Evolutionary conservation across 1,140 invertebrate species (phyloP).

Genomic region (Drosophila pseudoobscura): DNA sequence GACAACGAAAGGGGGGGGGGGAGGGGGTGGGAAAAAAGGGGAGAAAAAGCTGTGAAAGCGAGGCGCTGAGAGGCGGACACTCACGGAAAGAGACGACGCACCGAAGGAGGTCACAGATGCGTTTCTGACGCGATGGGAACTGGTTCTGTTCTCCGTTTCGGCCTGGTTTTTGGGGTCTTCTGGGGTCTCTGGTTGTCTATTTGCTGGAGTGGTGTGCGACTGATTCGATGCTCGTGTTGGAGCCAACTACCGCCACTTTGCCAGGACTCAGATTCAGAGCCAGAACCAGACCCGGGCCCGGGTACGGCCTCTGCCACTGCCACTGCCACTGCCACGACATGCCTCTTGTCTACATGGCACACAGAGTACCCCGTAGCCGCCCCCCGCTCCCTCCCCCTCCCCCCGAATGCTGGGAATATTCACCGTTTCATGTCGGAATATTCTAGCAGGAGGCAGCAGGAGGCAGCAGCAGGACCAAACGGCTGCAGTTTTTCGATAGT

Average conservation of each 20-base stretch:
- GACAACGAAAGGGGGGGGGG: too few species aligned
- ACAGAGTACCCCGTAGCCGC: too few species aligned
- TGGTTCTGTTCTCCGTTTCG: constrained; percentile 19
- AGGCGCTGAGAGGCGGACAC: constrained; percentile 23
- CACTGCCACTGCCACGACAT: too few species aligned
- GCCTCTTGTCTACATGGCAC: too few species aligned
- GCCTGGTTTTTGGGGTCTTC: too few species aligned
- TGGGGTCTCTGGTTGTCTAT: neutral
- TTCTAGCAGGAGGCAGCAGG: constrained; percentile 2
- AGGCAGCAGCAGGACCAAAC: neutral
- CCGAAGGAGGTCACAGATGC: constrained; percentile 42
- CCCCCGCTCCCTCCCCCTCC: neutral
- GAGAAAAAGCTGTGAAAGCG: constrained; percentile 4
- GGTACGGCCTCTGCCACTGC: constrained; percentile 3
- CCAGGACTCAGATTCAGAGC: constrained; percentile 27
- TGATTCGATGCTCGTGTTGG: constrained; percentile 65
- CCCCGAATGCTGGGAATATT: constrained; percentile 29
- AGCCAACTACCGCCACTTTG: constrained; percentile 57
- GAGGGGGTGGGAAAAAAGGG: neutral
- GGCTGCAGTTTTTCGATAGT: constrained; percentile 62
- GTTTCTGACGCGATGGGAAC: constrained; percentile 12
- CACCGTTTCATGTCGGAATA: constrained; percentile 26
- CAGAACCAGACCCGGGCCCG: constrained; percentile 16
- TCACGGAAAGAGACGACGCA: constrained; percentile 19
- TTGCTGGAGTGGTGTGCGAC: constrained; percentile 48